These are phyloP conservation scores for Drosophila glabriapex DNA, from an alignment of 2,888 invertebrate species.

Conservation along the genomic window DNA sequence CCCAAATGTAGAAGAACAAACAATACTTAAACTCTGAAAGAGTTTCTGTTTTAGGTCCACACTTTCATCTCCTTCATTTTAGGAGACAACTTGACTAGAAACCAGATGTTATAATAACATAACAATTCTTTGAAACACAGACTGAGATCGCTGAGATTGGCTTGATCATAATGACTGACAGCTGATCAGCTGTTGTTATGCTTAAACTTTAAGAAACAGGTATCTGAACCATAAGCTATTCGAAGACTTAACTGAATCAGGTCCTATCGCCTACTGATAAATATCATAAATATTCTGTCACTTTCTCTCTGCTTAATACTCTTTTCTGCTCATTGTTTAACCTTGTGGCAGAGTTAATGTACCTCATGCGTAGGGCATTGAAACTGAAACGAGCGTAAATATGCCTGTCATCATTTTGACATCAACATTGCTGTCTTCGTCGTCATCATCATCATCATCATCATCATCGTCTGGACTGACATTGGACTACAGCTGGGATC, in stretches of 20 bases:
- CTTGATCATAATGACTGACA: background rate
- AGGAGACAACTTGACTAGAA: background rate
- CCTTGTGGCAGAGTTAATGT: background rate
- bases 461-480: slow-evolving; percentile 20
- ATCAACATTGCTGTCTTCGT: slow-evolving; percentile 58
- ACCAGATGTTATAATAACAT: background rate
- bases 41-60: background rate
- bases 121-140: background rate
- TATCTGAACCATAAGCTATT: background rate
- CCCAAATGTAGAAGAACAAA: background rate
- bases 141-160: background rate
- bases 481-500: slow-evolving; percentile 25
- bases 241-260: background rate
- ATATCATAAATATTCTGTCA: background rate
- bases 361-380: slow-evolving; percentile 2
- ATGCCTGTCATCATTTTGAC: slow-evolving; percentile 81
- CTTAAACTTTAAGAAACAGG: background rate
- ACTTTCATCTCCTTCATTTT: background rate
- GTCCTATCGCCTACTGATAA: background rate
- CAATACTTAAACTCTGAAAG: background rate
- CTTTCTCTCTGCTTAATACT: background rate
- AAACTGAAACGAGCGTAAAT: slow-evolving; percentile 71
- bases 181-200: background rate
- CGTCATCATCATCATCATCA: slow-evolving; percentile 22
- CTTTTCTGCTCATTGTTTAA: background rate